Evolutionary conservation across 2,888 invertebrate species (phyloP), one percentile per base, ranked within the genome.

Genomic region (Cheilosia scutellata): DNA sequence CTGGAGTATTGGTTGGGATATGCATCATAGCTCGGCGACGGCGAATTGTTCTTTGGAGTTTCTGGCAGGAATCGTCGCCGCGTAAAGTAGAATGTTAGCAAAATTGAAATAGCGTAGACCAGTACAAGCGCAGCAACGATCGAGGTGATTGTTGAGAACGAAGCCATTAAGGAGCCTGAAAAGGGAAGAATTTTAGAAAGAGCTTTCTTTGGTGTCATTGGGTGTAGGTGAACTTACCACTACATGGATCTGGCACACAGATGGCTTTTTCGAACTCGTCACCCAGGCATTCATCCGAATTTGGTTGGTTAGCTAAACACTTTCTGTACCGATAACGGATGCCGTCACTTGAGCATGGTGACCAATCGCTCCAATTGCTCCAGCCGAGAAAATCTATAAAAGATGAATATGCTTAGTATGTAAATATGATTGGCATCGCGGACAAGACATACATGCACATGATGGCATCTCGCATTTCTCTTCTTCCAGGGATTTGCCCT

Each of bases 1-100:
- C 96, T 95, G 83, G 96, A 96, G 91, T 97, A 97, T 87, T 96
- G 96, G 91, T 97, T 97, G 90, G 96, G 96, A 90, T 96, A 96
- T 0, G 95, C 94, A 33, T 96, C 96, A 90, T 97, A 97, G 90
- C 96, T 96, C 0, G 96, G 96, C 66, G 96, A 96, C 51, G 96
- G 95, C 0, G 96, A 95, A 4, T 96, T 94, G 44, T 95, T 93
- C 37, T 94, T 94, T 62, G 90, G 88, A 27, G 88, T 88, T 62
- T 88, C 88, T 0, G 88, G 87, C 72, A 88, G 75, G 44, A 88
- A 91, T 88, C 94, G 94, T 90, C 89, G 93, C 90, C 92, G 94
- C 80, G 91, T 93, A 77, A 93, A 82, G 60, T 91, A 88, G 66
- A 88, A 89, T 82, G 68, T 92, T 90, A n/a, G 92, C 89, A 82